phyloP scores from a whole-genome alignment of 2,113 vertebrate species.

The Alectura lathami region DNA sequence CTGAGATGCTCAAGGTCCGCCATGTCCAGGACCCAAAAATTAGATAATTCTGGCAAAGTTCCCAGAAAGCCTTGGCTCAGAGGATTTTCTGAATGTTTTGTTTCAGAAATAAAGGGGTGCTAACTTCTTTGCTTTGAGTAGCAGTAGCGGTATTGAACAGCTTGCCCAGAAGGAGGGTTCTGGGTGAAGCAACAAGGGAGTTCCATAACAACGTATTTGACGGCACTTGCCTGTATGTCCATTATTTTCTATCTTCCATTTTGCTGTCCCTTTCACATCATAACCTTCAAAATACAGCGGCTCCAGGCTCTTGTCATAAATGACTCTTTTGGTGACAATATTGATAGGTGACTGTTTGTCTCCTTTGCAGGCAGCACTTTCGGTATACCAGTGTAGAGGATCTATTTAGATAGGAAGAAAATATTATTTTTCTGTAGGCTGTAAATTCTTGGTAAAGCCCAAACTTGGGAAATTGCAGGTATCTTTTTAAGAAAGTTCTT shows the following conservation, averaged over 20 bases:
- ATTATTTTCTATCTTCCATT: constrained; percentile 69
- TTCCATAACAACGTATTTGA: background rate
- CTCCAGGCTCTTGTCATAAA: constrained; percentile 54
- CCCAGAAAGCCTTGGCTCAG: background rate
- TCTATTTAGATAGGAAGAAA: constrained; percentile 57
- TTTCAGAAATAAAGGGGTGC: accelerated
- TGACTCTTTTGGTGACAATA: constrained; percentile 77
- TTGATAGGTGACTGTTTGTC: constrained; percentile 87
- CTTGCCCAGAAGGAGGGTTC: background rate
- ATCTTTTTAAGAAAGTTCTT: background rate
- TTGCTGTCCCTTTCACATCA: background rate
- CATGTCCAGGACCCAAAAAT: accelerated
- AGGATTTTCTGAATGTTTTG: accelerated
- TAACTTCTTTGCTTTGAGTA: background rate
- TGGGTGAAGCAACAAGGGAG: background rate
- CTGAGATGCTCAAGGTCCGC: accelerated
- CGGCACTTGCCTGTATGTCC: constrained; percentile 82
- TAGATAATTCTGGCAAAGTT: accelerated
- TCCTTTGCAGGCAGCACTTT: constrained; percentile 57
- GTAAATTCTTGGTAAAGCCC: background rate
- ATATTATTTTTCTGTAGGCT: background rate
- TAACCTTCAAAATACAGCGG: constrained; percentile 82
- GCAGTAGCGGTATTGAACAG: background rate
- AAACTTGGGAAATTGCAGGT: background rate
- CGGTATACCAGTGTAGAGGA: constrained; percentile 74